Evolutionary conservation across 2,113 vertebrate genomes (phyloP).

Genomic region (Caranx melampygus): DNA sequence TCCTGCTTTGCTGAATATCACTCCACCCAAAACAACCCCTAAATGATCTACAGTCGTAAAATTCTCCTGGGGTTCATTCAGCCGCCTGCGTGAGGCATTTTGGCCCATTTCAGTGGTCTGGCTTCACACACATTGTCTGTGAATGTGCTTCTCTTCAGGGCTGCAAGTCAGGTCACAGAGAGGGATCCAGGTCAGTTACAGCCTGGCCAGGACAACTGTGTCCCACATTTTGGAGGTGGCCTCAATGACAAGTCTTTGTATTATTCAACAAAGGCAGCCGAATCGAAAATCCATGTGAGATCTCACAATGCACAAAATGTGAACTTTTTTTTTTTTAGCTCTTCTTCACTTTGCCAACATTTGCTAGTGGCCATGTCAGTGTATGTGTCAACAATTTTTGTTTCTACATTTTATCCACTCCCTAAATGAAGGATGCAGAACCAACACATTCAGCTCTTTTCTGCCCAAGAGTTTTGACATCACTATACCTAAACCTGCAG

Average conservation of each 20-base stretch:
- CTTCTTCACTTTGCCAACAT: neutral
- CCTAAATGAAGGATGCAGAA: too few species aligned
- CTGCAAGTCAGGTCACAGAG: slow-evolving; percentile 39
- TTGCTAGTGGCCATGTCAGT: neutral
- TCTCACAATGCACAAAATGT: too few species aligned
- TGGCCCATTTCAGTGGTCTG: slow-evolving; percentile 29
- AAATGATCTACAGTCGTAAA: neutral
- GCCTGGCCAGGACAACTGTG: neutral
- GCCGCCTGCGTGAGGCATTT: neutral
- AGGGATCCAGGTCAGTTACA: slow-evolving; percentile 38
- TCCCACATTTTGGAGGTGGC: slow-evolving; percentile 44
- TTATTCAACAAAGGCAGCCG: neutral
- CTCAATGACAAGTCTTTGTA: slow-evolving; percentile 24
- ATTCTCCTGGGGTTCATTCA: neutral
- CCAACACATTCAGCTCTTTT: neutral
- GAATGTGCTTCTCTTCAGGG: slow-evolving; percentile 4
- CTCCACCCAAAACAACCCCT: neutral
- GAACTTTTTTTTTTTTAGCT: neutral
- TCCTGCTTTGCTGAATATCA: neutral
- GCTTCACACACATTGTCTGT: slow-evolving; percentile 1
- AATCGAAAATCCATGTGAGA: too few species aligned
- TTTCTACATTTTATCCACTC: neutral
- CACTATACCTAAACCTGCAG: neutral
- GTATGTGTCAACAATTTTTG: neutral
- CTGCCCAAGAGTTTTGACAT: neutral